Evolutionary conservation across 2,797 vertebrate genomes (phyloP), one percentile per base, ranked within the genome.

Genomic region (Molossus alvarezi): DNA sequence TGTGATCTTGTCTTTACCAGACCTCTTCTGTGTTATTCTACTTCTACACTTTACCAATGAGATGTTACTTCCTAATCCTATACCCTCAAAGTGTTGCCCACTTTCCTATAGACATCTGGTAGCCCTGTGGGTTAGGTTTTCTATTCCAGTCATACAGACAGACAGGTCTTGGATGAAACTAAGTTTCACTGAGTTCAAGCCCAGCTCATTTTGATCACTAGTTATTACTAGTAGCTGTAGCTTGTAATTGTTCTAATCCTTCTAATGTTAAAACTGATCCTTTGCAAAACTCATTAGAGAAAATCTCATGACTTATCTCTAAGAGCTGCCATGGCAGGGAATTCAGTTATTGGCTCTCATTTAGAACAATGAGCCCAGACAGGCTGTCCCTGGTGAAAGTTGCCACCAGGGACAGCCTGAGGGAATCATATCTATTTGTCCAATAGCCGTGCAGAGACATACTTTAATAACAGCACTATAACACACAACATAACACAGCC

Each of bases 231-330:
- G 53, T 76, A 95, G 21, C 77, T 84, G 82, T 57, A 90, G 20
- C 12, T 95, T 96, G 92, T 91, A 88, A 95, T 67, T 69, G 48
- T 55, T 23, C 29, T 83, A 53, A 84, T 55, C 67, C 10, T 93
- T 96, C 92, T 91, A 79, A 92, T 67, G 13, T 84, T 80, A 94
- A 97, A 94, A 73, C 27, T 60, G n/a, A 97, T 69, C 11, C 96
- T 96, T 95, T 91, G 62, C 80, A 96, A 98, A 95, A 45, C 41
- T 95, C 95, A 86, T 88, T 76, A 97, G 76, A 94, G 92, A 88
- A 57, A 96, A 82, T 95, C 80, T 96, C 77, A 20, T 73, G 64
- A 85, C 69, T 94, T 88, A 93, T 83, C 89, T 75, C 11, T 77
- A 77, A 96, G 62, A 91, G 15, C 71, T 92, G 77, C 67, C 62